Percentiles rank a stretch among this genome's conserved stretches.
Evolutionary conservation across 2,113 vertebrate species (phyloP).

Genomic region (Copsychus sechellarum): DNA sequence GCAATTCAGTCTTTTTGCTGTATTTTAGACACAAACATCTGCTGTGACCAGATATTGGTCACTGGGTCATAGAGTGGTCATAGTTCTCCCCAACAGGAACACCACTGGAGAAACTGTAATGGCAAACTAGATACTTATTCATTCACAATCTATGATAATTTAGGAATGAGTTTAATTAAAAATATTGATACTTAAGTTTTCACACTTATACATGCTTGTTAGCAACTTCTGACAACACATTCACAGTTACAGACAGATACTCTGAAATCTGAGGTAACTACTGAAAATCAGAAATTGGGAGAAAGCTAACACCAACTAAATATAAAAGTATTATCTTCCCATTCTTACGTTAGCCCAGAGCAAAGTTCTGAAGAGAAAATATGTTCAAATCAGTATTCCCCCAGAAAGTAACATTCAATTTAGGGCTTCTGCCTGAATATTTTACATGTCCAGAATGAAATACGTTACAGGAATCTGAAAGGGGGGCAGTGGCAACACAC

Average conservation of each 20-base stretch:
- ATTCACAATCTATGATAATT: neutral
- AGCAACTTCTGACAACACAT: conserved; percentile 2
- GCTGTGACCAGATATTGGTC: neutral
- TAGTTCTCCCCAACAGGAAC: neutral
- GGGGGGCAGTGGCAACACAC: neutral
- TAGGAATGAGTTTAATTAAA: neutral
- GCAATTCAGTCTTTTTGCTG: neutral
- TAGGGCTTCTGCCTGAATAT: neutral
- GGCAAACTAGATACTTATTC: neutral
- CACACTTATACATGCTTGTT: neutral
- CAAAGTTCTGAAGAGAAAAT: neutral
- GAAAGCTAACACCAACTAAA: neutral
- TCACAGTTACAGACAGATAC: neutral
- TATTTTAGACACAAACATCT: neutral
- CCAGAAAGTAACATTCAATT: neutral
- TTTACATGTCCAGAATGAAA: neutral
- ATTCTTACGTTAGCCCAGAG: neutral
- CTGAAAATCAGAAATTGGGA: neutral
- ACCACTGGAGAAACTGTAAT: neutral
- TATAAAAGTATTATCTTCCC: neutral
- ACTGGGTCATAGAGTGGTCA: neutral
- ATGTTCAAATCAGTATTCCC: neutral
- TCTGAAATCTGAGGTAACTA: neutral
- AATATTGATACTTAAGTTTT: conserved; percentile 27
- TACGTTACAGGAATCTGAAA: neutral